A percentile compares a stretch with the other conserved stretches of the same genome.
Conservation (phyloP, 2,888 invertebrate genomes). For the Eugnorisma glareosa region DNA sequence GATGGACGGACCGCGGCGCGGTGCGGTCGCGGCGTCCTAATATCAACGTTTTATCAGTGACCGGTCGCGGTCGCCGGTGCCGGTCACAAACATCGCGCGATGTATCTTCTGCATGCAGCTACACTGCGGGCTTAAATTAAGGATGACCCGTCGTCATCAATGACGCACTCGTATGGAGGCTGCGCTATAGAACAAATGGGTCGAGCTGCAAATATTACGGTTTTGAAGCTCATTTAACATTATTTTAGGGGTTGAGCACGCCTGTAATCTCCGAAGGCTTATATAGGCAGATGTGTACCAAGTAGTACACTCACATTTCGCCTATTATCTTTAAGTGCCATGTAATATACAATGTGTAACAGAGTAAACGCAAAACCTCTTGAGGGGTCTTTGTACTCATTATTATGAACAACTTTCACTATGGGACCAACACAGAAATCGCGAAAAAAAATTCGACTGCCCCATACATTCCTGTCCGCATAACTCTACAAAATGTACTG, state of each 20-base stretch:
- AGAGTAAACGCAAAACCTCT: too few species aligned
- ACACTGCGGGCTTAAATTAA: conserved; percentile 63
- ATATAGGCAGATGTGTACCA: neutral
- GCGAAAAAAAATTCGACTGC: too few species aligned
- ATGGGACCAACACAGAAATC: too few species aligned
- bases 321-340: neutral
- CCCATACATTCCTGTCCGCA: too few species aligned
- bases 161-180: conserved; percentile 27
- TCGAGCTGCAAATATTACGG: neutral
- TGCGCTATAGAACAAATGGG: conserved; percentile 2
- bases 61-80: conserved; percentile 73
- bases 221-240: neutral
- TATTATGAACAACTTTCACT: too few species aligned
- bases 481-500: too few species aligned
- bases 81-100: conserved; percentile 59
- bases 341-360: too few species aligned
- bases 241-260: neutral
- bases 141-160: conserved; percentile 52
- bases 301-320: neutral
- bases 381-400: too few species aligned
- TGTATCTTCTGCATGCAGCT: conserved; percentile 57
- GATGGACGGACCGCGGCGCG: conserved; percentile 80
- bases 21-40: conserved; percentile 82
- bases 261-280: neutral
- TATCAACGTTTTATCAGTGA: conserved; percentile 88